Conservation (phyloP, 2,888 invertebrate species). For the Callyntrura guangdongensis region DNA sequence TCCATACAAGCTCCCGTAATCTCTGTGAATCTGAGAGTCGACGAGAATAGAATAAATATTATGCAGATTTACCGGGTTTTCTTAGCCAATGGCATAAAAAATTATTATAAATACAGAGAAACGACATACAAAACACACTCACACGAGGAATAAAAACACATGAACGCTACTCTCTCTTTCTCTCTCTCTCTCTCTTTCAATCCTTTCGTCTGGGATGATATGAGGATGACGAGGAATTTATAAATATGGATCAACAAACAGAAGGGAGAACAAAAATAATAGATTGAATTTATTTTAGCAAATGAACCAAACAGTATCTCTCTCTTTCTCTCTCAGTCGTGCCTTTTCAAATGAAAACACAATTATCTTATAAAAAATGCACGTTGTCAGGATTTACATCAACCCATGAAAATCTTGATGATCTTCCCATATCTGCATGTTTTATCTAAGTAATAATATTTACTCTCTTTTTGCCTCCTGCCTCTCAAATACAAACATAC, state of each 20-base stretch:
- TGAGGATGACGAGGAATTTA: background rate
- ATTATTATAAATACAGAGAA: constrained; percentile 23
- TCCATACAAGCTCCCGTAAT: background rate
- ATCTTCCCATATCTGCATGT: constrained; percentile 21
- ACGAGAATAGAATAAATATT: constrained; percentile 5
- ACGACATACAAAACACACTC: background rate
- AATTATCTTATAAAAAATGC: too few species aligned
- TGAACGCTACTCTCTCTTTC: too few species aligned
- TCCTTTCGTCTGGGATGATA: too few species aligned
- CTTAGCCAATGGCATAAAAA: background rate
- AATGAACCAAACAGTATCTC: background rate
- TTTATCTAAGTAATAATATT: too few species aligned
- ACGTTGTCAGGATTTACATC: background rate
- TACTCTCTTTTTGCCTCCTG: background rate
- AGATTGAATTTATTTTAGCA: background rate
- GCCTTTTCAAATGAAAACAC: too few species aligned
- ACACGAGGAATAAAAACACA: background rate
- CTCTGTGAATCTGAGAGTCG: background rate
- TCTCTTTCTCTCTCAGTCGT: background rate
- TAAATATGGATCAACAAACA: background rate
- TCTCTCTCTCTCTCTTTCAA: too few species aligned
- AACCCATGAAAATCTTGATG: background rate
- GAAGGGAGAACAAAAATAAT: background rate
- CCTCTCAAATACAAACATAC: too few species aligned
- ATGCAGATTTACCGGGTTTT: constrained; percentile 6